These are phyloP conservation scores for Catostomus latipinnis DNA, from an alignment of 2,797 vertebrate species.

Conservation along the genomic window DNA sequence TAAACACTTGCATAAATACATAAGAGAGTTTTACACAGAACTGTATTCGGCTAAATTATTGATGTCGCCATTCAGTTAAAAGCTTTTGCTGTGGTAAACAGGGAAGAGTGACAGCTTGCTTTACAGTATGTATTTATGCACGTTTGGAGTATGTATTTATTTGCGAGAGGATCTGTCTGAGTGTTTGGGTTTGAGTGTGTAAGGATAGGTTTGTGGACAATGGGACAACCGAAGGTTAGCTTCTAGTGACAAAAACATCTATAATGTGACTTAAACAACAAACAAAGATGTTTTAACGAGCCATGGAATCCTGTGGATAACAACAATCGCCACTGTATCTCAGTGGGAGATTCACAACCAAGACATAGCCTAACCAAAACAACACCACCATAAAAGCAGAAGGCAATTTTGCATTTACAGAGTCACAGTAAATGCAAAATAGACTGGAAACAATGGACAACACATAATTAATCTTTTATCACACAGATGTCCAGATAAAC, in stretches of 20 bases:
- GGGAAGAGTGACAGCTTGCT: background rate
- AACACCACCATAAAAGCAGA: background rate
- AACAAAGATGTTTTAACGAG: conserved; percentile 1
- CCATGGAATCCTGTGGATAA: background rate
- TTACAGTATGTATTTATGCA: background rate
- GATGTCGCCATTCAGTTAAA: conserved; percentile 38
- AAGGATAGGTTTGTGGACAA: conserved; percentile 15
- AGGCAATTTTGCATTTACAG: too few relatives aligned
- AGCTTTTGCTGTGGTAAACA: conserved; percentile 28
- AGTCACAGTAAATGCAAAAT: background rate
- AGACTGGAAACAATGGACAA: conserved; percentile 32
- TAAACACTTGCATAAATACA: conserved; percentile 29
- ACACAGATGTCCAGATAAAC: conserved; percentile 36
- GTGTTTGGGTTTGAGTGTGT: background rate
- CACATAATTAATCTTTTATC: conserved; percentile 26
- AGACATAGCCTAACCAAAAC: background rate
- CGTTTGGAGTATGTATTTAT: conserved; percentile 17
- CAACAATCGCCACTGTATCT: background rate
- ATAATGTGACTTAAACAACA: background rate
- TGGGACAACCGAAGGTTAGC: background rate
- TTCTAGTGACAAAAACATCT: conserved; percentile 8
- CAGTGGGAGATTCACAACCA: conserved; percentile 2
- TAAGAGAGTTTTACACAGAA: conserved; percentile 20
- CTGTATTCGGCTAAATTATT: conserved; percentile 53
- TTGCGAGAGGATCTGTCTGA: background rate